phyloP scores from a whole-genome alignment of 1,140 invertebrate species.

The Vollenhovia emeryi region DNA sequence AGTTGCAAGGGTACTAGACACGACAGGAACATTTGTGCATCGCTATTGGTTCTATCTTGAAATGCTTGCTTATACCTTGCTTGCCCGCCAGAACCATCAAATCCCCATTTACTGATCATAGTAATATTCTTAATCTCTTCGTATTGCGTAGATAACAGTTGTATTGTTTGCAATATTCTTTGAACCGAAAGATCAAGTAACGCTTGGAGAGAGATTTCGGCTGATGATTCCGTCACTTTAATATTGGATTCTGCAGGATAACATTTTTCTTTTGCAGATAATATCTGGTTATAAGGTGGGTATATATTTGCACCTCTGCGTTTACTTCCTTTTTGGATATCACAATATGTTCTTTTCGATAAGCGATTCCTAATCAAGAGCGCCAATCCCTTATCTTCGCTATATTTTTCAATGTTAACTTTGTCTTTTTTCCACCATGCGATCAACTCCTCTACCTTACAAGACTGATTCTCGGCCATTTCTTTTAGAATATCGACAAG shows the following conservation, averaged over 20 bases:
- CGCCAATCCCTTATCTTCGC: neutral
- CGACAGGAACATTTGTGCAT: neutral
- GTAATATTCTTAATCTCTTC: neutral
- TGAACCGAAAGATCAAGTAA: neutral
- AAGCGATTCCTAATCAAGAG: neutral
- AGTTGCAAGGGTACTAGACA: neutral
- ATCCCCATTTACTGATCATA: slow-evolving; percentile 10
- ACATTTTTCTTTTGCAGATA: slow-evolving; percentile 9
- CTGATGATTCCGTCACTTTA: neutral
- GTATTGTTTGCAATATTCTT: slow-evolving; percentile 4
- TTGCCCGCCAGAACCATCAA: slow-evolving; percentile 7
- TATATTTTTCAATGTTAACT: neutral
- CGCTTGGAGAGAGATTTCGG: neutral
- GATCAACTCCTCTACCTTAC: neutral
- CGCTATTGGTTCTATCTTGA: neutral
- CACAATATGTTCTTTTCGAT: neutral
- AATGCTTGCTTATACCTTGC: slow-evolving; percentile 12
- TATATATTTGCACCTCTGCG: neutral
- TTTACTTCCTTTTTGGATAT: neutral
- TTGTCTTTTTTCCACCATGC: neutral
- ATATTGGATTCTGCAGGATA: neutral
- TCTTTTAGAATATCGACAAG: slow-evolving; percentile 5
- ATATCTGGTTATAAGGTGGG: neutral
- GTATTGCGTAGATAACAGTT: neutral
- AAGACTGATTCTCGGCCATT: neutral